Evolutionary conservation across 2,888 invertebrate species (phyloP).

Genomic region (Cabera pusaria): DNA sequence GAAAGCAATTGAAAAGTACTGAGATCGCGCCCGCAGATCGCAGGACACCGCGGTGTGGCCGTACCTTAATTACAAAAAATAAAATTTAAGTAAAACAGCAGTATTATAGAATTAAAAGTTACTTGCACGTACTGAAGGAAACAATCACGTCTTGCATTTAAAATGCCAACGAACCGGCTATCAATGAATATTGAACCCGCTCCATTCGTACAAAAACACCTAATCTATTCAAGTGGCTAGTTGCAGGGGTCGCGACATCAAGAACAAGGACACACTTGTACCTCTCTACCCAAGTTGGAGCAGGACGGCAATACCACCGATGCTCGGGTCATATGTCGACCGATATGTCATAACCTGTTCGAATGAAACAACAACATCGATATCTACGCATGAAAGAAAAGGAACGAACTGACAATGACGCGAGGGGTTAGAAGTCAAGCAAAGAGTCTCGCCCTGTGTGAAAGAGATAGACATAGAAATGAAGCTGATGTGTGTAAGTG

Average conservation of each 20-base stretch:
- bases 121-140: constrained; percentile 35
- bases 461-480: constrained; percentile 49
- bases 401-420: constrained; percentile 73
- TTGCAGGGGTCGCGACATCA: constrained; percentile 73
- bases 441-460: constrained; percentile 77
- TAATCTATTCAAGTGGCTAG: constrained; percentile 82
- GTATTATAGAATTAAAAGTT: too few relatives aligned
- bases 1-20: too few relatives aligned
- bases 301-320: constrained; percentile 56
- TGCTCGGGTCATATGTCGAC: constrained; percentile 76
- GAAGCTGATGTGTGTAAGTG: constrained; percentile 47
- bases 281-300: constrained; percentile 51
- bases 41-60: too few relatives aligned
- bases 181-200: constrained; percentile 79
- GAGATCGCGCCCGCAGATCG: too few relatives aligned
- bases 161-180: constrained; percentile 75
- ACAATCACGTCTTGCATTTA: constrained; percentile 61
- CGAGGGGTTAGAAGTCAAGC: constrained; percentile 79
- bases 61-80: too few relatives aligned
- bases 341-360: constrained; percentile 82
- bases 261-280: constrained; percentile 59
- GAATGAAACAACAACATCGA: constrained; percentile 59
- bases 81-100: too few relatives aligned
- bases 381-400: constrained; percentile 46
- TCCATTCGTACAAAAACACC: constrained; percentile 74